Percentiles rank a stretch among this genome's conserved stretches.
These are phyloP conservation scores for Ammodramus savannarum DNA, from an alignment of 2,113 vertebrate species.

Conservation along the genomic window DNA sequence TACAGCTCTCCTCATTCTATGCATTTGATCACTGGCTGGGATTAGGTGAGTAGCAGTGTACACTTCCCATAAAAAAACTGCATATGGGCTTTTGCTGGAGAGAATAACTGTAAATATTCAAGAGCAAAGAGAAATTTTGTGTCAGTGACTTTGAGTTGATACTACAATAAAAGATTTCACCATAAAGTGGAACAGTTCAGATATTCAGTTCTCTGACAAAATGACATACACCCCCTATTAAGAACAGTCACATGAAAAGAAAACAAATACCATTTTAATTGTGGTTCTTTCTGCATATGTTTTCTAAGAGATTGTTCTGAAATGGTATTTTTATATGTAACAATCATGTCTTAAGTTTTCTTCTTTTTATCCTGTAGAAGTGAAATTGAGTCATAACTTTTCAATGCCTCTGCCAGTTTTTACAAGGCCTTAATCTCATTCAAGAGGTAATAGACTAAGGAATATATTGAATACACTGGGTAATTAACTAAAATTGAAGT, in stretches of 20 bases:
- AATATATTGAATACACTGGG: background rate
- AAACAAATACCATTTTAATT: background rate
- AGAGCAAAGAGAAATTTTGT: background rate
- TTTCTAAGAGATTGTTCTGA: background rate
- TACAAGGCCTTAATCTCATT: background rate
- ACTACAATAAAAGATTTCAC: background rate
- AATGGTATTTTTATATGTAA: background rate
- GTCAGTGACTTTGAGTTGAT: background rate
- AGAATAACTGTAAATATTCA: background rate
- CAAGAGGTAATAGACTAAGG: background rate
- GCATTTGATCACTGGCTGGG: background rate
- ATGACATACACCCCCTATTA: background rate
- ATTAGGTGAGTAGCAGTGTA: background rate
- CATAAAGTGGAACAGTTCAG: background rate
- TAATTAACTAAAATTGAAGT: background rate
- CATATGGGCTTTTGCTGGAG: background rate
- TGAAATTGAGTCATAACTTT: background rate
- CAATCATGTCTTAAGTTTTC: background rate
- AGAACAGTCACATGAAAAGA: background rate
- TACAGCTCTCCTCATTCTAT: background rate
- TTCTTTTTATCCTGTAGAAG: background rate
- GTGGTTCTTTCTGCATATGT: background rate
- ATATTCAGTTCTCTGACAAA: background rate
- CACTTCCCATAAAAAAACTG: background rate
- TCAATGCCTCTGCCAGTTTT: background rate